These are phyloP conservation scores for Drymodes brunneopygia DNA, from an alignment of 2,113 vertebrate genomes.

Conservation along the genomic window DNA sequence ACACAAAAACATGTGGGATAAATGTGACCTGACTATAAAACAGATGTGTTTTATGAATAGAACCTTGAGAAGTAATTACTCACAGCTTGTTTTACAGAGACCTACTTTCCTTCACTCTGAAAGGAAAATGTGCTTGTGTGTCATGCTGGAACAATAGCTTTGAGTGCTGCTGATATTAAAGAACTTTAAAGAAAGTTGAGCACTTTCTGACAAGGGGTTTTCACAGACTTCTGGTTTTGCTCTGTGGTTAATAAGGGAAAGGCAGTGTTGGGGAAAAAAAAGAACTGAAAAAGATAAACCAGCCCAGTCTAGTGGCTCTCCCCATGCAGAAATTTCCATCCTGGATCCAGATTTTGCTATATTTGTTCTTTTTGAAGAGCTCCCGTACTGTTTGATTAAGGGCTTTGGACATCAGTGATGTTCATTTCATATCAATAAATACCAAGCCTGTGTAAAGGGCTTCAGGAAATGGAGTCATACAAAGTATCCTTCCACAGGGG, in stretches of 20 bases:
- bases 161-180: background rate
- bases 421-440: background rate
- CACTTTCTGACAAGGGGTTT: background rate
- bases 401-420: background rate
- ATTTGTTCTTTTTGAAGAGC: background rate
- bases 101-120: background rate
- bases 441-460: background rate
- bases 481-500: background rate
- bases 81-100: constrained; percentile 23
- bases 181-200: background rate
- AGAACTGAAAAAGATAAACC: background rate
- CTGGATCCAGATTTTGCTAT: background rate
- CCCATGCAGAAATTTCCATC: background rate
- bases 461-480: background rate
- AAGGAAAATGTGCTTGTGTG: background rate
- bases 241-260: background rate
- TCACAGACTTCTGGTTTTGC: background rate
- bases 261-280: rapidly evolving
- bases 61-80: constrained; percentile 47
- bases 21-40: constrained; percentile 25
- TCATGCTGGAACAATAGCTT: background rate
- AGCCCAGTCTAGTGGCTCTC: background rate
- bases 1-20: background rate
- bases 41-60: constrained; percentile 22
- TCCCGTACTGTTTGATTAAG: background rate